These are phyloP conservation scores for Bagarius yarrelli DNA, from an alignment of 2,113 vertebrate species.

Conservation along the genomic window DNA sequence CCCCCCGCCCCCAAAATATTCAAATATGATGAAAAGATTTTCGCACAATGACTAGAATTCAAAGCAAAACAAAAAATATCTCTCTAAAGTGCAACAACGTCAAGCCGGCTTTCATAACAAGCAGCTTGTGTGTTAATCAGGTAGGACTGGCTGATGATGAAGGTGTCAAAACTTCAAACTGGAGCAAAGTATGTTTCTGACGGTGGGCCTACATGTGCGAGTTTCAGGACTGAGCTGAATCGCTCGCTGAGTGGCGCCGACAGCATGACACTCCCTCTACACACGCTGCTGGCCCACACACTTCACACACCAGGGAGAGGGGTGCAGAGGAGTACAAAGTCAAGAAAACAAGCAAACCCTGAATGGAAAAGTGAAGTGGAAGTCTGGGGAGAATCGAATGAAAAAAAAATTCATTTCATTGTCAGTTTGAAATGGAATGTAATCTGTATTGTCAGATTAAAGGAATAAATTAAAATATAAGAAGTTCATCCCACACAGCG, in stretches of 20 bases:
- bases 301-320: slow-evolving; percentile 19
- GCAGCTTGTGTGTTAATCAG: slow-evolving; percentile 63
- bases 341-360: slow-evolving; percentile 16
- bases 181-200: slow-evolving; percentile 54
- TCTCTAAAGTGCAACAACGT: slow-evolving; percentile 52
- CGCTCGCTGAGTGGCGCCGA: slow-evolving; percentile 65
- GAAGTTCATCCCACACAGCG: not conserved
- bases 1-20: slow-evolving; percentile 4
- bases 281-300: slow-evolving; percentile 25
- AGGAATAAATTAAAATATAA: not conserved
- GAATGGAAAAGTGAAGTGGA: not conserved
- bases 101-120: slow-evolving; percentile 65
- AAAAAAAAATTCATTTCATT: not conserved
- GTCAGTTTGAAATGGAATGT: not conserved
- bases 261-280: slow-evolving; percentile 68
- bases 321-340: slow-evolving; percentile 21
- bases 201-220: slow-evolving; percentile 54
- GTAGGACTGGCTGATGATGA: slow-evolving; percentile 68
- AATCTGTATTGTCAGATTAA: not conserved
- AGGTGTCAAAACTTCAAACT: slow-evolving; percentile 72
- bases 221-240: slow-evolving; percentile 63
- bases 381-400: not conserved
- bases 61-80: slow-evolving; percentile 40
- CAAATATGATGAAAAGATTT: slow-evolving; percentile 39
- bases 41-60: slow-evolving; percentile 44